These are phyloP conservation scores for Cliona cf. orientalis DNA, from an alignment of 37 sponge, comb jelly and placozoan genomes.

Conservation along the genomic window DNA sequence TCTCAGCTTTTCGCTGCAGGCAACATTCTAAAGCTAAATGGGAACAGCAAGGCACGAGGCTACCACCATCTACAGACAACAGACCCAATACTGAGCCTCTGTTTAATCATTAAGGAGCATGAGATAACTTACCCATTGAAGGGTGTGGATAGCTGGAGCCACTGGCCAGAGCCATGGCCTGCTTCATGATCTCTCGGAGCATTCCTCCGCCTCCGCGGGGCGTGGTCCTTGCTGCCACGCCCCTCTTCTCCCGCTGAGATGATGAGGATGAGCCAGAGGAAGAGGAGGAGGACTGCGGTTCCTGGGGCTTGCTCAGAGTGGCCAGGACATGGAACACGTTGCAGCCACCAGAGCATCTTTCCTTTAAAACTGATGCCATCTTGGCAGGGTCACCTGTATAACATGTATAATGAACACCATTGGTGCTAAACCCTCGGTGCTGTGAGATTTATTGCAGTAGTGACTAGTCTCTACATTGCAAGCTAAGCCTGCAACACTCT, in stretches of 20 bases:
- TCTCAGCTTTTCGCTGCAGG: no score
- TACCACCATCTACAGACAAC: no score
- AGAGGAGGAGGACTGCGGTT: neutral
- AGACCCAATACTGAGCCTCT: no score
- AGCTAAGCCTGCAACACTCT: no score
- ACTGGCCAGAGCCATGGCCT: slow-evolving; percentile 53
- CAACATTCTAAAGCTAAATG: no score
- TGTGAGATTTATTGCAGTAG: no score
- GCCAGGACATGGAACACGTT: slow-evolving; percentile 77
- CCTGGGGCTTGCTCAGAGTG: slow-evolving; percentile 44
- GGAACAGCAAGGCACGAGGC: no score
- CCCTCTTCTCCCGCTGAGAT: slow-evolving; percentile 26
- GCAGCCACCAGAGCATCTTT: slow-evolving; percentile 67
- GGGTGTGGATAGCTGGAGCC: neutral
- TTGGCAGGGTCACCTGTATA: slow-evolving; percentile 18
- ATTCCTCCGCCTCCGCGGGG: slow-evolving; percentile 36
- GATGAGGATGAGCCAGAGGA: slow-evolving; percentile 37
- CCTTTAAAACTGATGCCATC: slow-evolving; percentile 33
- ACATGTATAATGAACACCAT: no score
- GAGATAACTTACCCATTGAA: no score
- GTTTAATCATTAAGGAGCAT: no score
- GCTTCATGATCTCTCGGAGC: slow-evolving; percentile 68
- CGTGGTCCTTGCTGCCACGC: slow-evolving; percentile 25
- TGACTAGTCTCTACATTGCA: no score
- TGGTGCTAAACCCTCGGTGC: no score